Percentiles rank a stretch among this genome's conserved stretches.
phyloP scores from a whole-genome alignment of 2,113 vertebrate genomes.

The Malurus elegans region DNA sequence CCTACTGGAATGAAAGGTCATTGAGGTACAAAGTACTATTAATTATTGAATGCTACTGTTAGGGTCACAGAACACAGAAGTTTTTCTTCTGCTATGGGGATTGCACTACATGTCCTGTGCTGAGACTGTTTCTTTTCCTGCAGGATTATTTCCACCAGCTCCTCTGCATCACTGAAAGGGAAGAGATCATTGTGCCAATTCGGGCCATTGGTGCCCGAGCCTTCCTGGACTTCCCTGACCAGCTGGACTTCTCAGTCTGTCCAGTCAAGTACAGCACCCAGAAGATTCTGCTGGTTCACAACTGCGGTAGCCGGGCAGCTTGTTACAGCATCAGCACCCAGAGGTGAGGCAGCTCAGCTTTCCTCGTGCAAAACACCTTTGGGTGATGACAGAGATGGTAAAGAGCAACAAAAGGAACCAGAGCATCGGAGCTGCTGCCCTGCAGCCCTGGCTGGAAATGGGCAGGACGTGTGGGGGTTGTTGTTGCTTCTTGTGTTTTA shows the following conservation, averaged over 20 bases:
- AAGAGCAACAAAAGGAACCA: not conserved
- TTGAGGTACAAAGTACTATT: not conserved
- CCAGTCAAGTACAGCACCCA: constrained; percentile 80
- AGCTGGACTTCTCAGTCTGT: constrained; percentile 77
- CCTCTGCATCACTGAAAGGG: constrained; percentile 80
- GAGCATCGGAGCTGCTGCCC: not conserved
- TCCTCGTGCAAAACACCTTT: not conserved
- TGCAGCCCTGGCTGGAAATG: not conserved
- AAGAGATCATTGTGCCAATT: constrained; percentile 81
- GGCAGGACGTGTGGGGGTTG: not conserved
- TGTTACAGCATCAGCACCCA: constrained; percentile 72
- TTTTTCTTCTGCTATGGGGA: not conserved
- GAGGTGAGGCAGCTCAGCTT: constrained; percentile 63
- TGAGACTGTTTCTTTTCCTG: not conserved
- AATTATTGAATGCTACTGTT: not conserved
- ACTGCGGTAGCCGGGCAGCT: constrained; percentile 78
- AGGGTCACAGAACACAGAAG: not conserved
- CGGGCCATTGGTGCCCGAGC: constrained; percentile 78
- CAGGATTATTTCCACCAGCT: constrained; percentile 86
- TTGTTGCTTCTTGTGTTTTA: not conserved
- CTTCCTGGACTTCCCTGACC: constrained; percentile 82
- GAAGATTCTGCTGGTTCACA: constrained; percentile 79
- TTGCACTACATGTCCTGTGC: not conserved
- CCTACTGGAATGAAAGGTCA: not conserved
- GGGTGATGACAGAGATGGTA: not conserved